These are phyloP conservation scores for Potamilus streckersoni DNA, from an alignment of 1,140 invertebrate species.

Conservation along the genomic window DNA sequence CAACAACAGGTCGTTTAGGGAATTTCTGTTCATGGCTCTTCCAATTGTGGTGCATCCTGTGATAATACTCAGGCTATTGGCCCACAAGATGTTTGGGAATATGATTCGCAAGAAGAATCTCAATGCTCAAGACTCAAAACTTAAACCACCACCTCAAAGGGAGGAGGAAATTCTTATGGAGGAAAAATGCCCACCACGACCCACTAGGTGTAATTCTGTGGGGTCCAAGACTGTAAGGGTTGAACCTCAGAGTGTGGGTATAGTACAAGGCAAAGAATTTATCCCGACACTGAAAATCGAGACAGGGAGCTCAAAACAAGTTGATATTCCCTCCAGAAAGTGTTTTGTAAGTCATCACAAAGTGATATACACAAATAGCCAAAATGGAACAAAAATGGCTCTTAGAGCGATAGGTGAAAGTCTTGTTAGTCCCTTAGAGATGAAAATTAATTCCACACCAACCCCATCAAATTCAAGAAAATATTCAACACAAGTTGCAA, in stretches of 20 bases:
- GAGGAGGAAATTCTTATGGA: slow-evolving; percentile 47
- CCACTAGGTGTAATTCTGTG: not conserved
- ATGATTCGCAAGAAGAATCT: slow-evolving; percentile 60
- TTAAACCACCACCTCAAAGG: slow-evolving; percentile 48
- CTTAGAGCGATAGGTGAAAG: slow-evolving; percentile 61
- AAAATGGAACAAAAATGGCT: slow-evolving; percentile 61
- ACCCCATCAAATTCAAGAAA: slow-evolving; percentile 33
- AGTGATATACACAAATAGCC: not conserved
- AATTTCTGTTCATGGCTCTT: slow-evolving; percentile 64
- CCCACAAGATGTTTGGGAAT: slow-evolving; percentile 72
- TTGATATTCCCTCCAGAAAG: not conserved
- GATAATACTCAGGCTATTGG: slow-evolving; percentile 73
- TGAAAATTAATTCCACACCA: slow-evolving; percentile 42
- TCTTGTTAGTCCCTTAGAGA: slow-evolving; percentile 61
- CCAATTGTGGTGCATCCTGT: slow-evolving; percentile 74
- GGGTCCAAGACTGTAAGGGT: not conserved
- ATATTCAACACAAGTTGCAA: slow-evolving; percentile 28
- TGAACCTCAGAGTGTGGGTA: not conserved
- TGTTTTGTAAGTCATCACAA: not conserved
- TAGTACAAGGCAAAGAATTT: not conserved
- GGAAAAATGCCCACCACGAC: slow-evolving; percentile 53
- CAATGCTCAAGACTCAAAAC: slow-evolving; percentile 48
- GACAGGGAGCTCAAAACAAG: not conserved
- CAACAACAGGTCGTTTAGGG: slow-evolving; percentile 54
- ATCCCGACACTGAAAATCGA: not conserved